Base-by-base conservation (phyloP, 2,888 invertebrate genomes). In the Ormyrus pomaceus region DNA sequence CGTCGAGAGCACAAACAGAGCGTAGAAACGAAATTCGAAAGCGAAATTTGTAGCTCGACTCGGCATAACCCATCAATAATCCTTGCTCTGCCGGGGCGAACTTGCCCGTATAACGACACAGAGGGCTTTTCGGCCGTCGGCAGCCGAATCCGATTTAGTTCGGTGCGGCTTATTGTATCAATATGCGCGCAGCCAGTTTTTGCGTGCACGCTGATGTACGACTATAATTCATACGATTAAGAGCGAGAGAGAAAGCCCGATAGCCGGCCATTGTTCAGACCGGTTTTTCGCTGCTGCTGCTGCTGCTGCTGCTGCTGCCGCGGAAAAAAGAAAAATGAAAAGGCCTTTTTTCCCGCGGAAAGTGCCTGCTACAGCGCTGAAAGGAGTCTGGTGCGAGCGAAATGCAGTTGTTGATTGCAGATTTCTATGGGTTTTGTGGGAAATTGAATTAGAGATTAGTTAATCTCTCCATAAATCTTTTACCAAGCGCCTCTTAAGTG, bases 151-250 rank as follows among this genome's bases (percentile, higher is more conserved):
- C 55, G 69, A 79, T 79, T 79, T 79, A 51, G 72, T 19, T 5
- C 5, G 61, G 45, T 48, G 9, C 11, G 74, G 68, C 62, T 79
- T 69, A 74, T 79, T 73, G 69, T 74, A 79, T 79, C 79, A 74
- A 79, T 74, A 69, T 58, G 79, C 68, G 56, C 51, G 45, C 4
- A 5, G 9, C 55, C 6, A 55, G n/a, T 73, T 69, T 74, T 69
- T 74, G 74, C 53, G 8, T 50, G 9, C 51, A 9, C 46, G 11
- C 48, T 62, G 13, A 11, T 45, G 6, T 50, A 51, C 55, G 19
- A 58, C 71, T 48, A 75, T 74, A 70, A 79, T 79, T 79, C 74
- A 74, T 51, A 51, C 55, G 53, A 65, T 69, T 79, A 74, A 79
- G 34, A 34, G 34, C 34, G 34, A 34, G 34, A 4, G 34, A 34